A percentile compares a stretch with the other conserved stretches of the same genome.
These are phyloP conservation scores for Melinopterus prodromus DNA, from an alignment of 2,888 invertebrate genomes.

Conservation along the genomic window DNA sequence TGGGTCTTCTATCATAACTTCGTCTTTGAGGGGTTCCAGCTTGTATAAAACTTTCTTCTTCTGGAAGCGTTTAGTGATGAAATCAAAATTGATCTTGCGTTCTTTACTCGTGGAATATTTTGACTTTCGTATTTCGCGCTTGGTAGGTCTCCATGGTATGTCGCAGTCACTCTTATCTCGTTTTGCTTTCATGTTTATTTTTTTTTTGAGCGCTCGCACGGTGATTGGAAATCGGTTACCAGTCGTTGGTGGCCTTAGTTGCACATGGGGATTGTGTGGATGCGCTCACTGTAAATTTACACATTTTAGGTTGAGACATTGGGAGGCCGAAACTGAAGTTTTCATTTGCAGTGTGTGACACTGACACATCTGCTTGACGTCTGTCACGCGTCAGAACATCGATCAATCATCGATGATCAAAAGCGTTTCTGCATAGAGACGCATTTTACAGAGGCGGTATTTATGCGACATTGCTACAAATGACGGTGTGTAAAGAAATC, in stretches of 20 bases:
- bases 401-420: no score
- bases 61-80: constrained; percentile 11
- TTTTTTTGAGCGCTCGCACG: neutral
- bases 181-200: constrained; percentile 11
- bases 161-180: constrained; percentile 20
- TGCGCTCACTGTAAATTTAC: neutral
- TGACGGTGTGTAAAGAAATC: no score
- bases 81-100: constrained; percentile 7
- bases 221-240: neutral
- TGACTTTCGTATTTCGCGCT: neutral
- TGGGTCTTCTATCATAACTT: constrained; percentile 9
- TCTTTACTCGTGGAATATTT: neutral
- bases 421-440: no score
- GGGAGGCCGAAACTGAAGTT: neutral
- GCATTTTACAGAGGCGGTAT: no score
- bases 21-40: constrained; percentile 14
- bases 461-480: no score
- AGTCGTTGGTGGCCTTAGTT: neutral
- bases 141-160: neutral
- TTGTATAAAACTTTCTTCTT: constrained; percentile 26
- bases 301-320: neutral
- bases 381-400: neutral
- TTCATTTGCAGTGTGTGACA: neutral
- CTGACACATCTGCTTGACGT: neutral
- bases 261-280: neutral